Evolutionary conservation across 2,113 vertebrate species (phyloP).

Genomic region (Phocoena phocoena): DNA sequence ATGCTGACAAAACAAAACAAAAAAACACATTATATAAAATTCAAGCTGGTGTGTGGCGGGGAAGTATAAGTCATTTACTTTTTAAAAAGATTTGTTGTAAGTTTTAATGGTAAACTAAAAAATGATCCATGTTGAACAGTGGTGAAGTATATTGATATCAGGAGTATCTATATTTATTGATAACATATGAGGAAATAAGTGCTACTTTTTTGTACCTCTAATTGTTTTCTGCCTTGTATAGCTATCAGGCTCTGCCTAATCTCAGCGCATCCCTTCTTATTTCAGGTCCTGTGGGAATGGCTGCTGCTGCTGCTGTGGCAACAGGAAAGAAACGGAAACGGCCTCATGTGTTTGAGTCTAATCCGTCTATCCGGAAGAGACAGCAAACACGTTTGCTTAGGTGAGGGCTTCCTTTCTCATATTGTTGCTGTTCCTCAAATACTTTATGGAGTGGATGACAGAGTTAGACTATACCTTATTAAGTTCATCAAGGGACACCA

Average conservation of each 20-base stretch:
- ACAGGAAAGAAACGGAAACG: constrained; percentile 98
- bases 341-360: constrained; percentile 98
- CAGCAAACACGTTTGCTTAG: constrained; percentile 97
- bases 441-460: background rate
- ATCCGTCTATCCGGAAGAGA: constrained; percentile 97
- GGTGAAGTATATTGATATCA: background rate
- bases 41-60: background rate
- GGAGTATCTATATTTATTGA: background rate
- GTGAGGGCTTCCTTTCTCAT: constrained; percentile 79
- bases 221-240: background rate
- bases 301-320: constrained; percentile 96
- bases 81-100: background rate
- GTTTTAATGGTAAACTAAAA: constrained; percentile 25
- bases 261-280: constrained; percentile 47
- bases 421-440: background rate
- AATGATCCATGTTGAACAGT: background rate
- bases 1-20: constrained; percentile 48
- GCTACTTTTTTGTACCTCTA: background rate
- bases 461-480: background rate
- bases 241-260: background rate
- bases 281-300: constrained; percentile 98
- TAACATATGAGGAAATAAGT: background rate
- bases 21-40: background rate
- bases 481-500: background rate
- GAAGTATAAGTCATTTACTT: background rate